A percentile compares a stretch with the other conserved stretches of the same genome.
Conservation (phyloP, 2,888 invertebrate genomes). For the Sisyra nigra region DNA sequence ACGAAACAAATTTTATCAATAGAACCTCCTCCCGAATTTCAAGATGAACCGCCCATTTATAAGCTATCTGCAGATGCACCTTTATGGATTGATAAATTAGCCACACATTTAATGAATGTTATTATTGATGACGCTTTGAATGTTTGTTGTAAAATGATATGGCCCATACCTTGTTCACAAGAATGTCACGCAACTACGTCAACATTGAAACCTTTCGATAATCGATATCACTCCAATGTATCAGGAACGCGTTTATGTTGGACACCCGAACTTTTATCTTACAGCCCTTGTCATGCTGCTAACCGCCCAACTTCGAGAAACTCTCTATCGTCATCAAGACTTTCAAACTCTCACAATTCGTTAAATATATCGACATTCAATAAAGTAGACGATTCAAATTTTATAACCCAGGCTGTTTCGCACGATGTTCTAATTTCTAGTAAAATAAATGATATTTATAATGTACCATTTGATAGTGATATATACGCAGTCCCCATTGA, state of each 20-base stretch:
- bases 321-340: conserved; percentile 57
- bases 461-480: conserved; percentile 77
- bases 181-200: conserved; percentile 13
- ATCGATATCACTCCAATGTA: not conserved
- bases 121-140: conserved; percentile 32
- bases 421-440: conserved; percentile 57
- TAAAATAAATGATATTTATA: conserved; percentile 71
- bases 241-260: conserved; percentile 26
- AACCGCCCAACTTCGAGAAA: conserved; percentile 58
- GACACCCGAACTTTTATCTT: conserved; percentile 39
- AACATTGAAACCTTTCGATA: not conserved
- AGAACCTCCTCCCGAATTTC: conserved; percentile 75
- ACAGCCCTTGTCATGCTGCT: conserved; percentile 37
- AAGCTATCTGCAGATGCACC: conserved; percentile 8
- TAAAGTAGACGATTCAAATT: conserved; percentile 68
- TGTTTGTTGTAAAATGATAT: conserved; percentile 25
- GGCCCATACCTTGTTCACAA: conserved; percentile 15
- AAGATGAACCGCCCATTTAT: conserved; percentile 35
- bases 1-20: conserved; percentile 48
- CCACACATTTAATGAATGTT: conserved; percentile 28
- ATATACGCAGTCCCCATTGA: conserved; percentile 77
- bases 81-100: conserved; percentile 26
- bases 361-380: conserved; percentile 51
- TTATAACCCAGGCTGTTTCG: conserved; percentile 78
- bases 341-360: conserved; percentile 76